Conservation (phyloP, 2,797 vertebrate species). For the Pseudochirops cupreus region DNA sequence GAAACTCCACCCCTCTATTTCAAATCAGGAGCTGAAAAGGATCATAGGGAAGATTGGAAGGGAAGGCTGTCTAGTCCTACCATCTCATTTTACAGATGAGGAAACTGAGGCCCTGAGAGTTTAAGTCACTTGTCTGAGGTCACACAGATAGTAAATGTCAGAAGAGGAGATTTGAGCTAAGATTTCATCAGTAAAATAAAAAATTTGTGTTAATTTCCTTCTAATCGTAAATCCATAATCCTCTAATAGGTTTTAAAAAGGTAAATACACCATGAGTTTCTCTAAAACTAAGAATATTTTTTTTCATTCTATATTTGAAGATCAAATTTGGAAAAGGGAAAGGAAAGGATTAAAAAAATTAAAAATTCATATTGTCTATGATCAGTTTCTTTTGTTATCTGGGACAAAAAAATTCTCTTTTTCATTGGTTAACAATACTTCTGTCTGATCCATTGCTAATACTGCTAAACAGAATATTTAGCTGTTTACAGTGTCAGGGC, state of each 20-base stretch:
- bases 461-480: not conserved
- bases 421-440: not conserved
- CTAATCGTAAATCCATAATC: not conserved
- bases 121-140: not conserved
- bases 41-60: not conserved
- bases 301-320: not conserved
- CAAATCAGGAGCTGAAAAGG: not conserved
- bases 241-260: not conserved
- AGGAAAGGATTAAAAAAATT: not conserved
- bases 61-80: not conserved
- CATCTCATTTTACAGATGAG: not conserved
- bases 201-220: not conserved
- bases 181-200: not conserved
- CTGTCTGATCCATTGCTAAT: slow-evolving; percentile 52
- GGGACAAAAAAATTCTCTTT: slow-evolving; percentile 1
- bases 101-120: not conserved
- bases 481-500: not conserved
- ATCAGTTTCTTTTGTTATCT: not conserved
- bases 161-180: not conserved
- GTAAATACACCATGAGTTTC: not conserved
- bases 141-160: not conserved
- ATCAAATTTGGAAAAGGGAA: not conserved
- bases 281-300: not conserved
- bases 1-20: not conserved
- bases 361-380: not conserved